Base-by-base conservation (phyloP, 2,113 vertebrate species). In the Symphodus melops region DNA sequence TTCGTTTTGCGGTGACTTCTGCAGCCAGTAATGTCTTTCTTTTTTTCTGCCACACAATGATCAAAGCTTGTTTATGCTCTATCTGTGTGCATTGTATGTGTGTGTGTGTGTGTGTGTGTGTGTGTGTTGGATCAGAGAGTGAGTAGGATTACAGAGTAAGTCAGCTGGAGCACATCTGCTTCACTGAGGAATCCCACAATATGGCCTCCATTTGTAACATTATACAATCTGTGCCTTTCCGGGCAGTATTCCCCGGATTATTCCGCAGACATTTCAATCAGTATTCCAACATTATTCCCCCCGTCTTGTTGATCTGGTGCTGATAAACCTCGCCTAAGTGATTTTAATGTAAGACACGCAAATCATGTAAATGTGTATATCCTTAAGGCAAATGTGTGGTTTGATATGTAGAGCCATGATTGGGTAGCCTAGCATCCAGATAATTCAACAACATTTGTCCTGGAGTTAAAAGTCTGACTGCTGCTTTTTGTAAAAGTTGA, bases 111-210 rank as follows among this genome's bases (percentile, higher is more conserved):
- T 62, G 70, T 77, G 60, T 42, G 48, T 63, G 44, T 49, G 64
- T 53, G 60, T 86, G 65, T 42, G 57, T 55, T 71, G 68, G 58
- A 68, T 81, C 68, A 57, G 64, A 78, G 48, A 66, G 68, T 71
- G 80, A 71, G 57, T 81, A 78, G 81, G 83, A 91, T 92, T 91
- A 88, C 39, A 77, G 72, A 72, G 69, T 79, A 88, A 89, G 55
- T 88, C 88, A 87, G 73, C 85, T 87, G 85, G 69, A 88, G 69
- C 77, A 86, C 88, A 89, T 87, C 84, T 91, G 79, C 80, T 86
- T 88, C 72, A 68, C 68, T 19, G 74, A 89, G 81, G 84, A 87
- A 82, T 88, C 72, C 72, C 72, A 69, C 83, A 74, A 82, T 83
- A 83, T 80, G 67, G 72, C 65, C 57, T 66, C 72, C 16, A 56